Evolutionary conservation across 2,797 vertebrate genomes (phyloP).

Genomic region (Bovichtus variegatus): DNA sequence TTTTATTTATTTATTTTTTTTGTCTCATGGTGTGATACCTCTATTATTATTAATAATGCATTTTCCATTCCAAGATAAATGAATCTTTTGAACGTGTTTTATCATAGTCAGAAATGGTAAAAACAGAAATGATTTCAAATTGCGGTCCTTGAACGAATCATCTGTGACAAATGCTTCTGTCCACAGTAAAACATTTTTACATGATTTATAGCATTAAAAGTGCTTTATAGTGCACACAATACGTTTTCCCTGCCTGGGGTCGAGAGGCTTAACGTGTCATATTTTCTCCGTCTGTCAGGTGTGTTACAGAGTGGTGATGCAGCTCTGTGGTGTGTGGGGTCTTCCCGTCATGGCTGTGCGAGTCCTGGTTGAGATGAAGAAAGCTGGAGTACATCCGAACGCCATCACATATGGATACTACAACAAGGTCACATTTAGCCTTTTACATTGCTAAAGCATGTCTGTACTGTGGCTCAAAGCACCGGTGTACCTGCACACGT

Average conservation of each 20-base stretch:
- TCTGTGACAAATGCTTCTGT: too few species aligned
- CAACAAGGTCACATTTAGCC: conserved; percentile 80
- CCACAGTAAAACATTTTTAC: too few species aligned
- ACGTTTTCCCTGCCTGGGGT: too few species aligned
- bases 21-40: not conserved
- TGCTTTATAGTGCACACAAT: too few species aligned
- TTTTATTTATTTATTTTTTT: not conserved
- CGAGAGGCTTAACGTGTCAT: not conserved
- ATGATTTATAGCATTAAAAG: too few species aligned
- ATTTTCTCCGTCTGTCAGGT: conserved; percentile 83
- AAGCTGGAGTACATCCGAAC: conserved; percentile 94
- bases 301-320: conserved; percentile 98
- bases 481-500: too few species aligned
- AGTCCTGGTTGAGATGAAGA: conserved; percentile 97
- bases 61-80: not conserved
- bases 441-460: not conserved
- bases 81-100: too few species aligned
- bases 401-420: conserved; percentile 97
- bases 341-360: conserved; percentile 96
- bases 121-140: too few species aligned
- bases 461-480: not conserved
- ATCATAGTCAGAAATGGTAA: too few species aligned
- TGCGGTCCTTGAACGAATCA: too few species aligned
- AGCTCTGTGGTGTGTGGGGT: conserved; percentile 95
- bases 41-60: not conserved